Base-by-base conservation (phyloP, 2,888 invertebrate species). In the Helicoverpa assulta region DNA sequence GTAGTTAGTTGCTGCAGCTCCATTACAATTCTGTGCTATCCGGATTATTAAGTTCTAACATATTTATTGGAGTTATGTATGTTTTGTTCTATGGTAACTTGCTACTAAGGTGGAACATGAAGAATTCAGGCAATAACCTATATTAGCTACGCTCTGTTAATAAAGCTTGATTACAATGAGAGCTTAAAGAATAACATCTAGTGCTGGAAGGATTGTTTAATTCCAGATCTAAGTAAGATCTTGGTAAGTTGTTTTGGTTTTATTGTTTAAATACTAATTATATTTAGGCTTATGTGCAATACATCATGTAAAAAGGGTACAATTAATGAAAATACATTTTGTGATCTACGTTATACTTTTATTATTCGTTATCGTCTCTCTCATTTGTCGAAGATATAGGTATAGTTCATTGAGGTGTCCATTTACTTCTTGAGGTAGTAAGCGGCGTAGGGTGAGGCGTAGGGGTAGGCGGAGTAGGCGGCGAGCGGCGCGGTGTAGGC, bases 381-480 rank as follows among this genome's bases (percentile, higher is more conserved):
- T 56, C 37, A 6, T 37, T 67, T 56, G 26, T 62, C 8, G 40
- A 70, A 26, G 8, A 40, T 33, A 3, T 19, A n/a, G n/a, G n/a
- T n/a, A 33, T 14, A 33, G 14, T 1, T 51, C 1, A 8, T 14
- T 4, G 19, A 21, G 18, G 8, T 47, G 8, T 18, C 3, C 21
- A 53, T 29, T 84, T 60, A 82, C 73, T 84, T 85, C 57, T 87
- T 87, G 2, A 89, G 78, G 62, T 87, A 86, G 74, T 89, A 89
- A 18, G 89, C 86, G 37, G 90, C 80, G 81, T 91, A 92, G 16
- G 91, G 90, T 3, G 91, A 87, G 0, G 90, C 90, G 78, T 91
- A 91, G 10, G 86, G 65, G 83, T 92, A 93, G 0, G 92, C 89
- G 37, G 91, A 89, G 82, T 91, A 91, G 18, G 90, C 89, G 19